These are phyloP conservation scores for Danio choprae DNA, from an alignment of 2,797 vertebrate genomes.

Conservation along the genomic window DNA sequence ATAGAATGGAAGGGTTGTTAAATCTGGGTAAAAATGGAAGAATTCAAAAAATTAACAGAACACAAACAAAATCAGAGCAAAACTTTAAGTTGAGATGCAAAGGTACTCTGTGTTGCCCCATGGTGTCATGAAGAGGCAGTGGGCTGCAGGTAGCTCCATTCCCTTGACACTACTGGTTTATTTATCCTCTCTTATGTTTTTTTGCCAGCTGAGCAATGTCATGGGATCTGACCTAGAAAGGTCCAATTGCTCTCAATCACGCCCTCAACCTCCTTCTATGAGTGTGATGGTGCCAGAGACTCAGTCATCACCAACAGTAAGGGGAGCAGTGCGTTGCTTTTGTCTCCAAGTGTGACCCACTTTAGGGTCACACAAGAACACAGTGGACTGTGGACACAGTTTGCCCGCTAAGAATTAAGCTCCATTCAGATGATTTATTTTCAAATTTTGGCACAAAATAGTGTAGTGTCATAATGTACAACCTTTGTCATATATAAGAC, in stretches of 20 bases:
- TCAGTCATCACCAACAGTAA: constrained; percentile 52
- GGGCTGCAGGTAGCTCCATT: constrained; percentile 63
- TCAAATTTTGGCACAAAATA: too few relatives aligned
- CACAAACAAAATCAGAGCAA: constrained; percentile 36
- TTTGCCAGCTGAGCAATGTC: constrained; percentile 80
- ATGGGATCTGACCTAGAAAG: constrained; percentile 87
- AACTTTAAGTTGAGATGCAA: constrained; percentile 59
- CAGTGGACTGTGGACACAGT: constrained; percentile 65
- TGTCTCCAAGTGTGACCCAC: constrained; percentile 72
- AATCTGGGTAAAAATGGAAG: not conserved
- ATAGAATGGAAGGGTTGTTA: constrained; percentile 45
- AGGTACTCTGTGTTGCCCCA: constrained; percentile 48
- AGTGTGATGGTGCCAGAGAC: constrained; percentile 75
- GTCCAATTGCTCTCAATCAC: constrained; percentile 81
- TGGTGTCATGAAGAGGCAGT: constrained; percentile 70
- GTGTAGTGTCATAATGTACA: too few relatives aligned
- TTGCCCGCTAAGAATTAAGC: constrained; percentile 30
- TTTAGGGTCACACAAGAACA: constrained; percentile 71
- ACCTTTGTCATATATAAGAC: too few relatives aligned
- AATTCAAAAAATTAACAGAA: constrained; percentile 15
- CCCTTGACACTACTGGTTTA: constrained; percentile 52
- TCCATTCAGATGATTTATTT: not conserved
- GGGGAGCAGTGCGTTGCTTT: constrained; percentile 49
- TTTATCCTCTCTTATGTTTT: constrained; percentile 77
- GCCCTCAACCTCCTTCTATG: constrained; percentile 79